A percentile compares a stretch with the other conserved stretches of the same genome.
Evolutionary conservation across 2,113 vertebrate genomes (phyloP).

Genomic region (Nicator chloris): DNA sequence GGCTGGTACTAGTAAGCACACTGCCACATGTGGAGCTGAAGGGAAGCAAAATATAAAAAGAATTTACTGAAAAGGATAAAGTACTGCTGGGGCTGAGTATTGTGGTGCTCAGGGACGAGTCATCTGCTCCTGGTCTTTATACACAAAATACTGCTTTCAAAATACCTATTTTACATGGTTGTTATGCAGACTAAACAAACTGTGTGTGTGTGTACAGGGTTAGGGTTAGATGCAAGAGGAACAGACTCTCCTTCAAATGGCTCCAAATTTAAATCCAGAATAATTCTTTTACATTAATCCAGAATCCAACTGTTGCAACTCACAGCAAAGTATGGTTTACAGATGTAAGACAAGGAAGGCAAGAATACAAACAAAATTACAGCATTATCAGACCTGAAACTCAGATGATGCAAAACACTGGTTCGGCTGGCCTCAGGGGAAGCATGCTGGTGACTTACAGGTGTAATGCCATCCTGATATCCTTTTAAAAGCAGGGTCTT

Average conservation of each 20-base stretch:
- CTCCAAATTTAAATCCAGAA: neutral
- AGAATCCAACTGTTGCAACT: neutral
- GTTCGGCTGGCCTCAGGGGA: neutral
- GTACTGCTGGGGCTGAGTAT: neutral
- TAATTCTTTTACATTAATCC: neutral
- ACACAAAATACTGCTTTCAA: neutral
- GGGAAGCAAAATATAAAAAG: neutral
- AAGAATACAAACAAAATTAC: neutral
- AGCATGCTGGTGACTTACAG: rapidly evolving
- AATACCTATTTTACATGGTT: neutral
- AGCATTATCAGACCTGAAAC: neutral
- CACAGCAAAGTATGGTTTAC: neutral
- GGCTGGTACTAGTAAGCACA: neutral
- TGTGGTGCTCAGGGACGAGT: neutral
- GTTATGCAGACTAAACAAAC: neutral
- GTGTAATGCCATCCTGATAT: neutral
- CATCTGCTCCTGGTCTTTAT: neutral
- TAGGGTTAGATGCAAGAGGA: neutral
- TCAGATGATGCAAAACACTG: neutral
- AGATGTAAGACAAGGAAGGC: neutral
- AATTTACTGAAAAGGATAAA: neutral
- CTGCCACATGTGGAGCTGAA: neutral
- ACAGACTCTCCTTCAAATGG: neutral
- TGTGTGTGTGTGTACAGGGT: too few species aligned
- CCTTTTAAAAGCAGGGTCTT: neutral